phyloP scores from a whole-genome alignment of 2,113 vertebrate genomes.

The Turdus rufiventris region DNA sequence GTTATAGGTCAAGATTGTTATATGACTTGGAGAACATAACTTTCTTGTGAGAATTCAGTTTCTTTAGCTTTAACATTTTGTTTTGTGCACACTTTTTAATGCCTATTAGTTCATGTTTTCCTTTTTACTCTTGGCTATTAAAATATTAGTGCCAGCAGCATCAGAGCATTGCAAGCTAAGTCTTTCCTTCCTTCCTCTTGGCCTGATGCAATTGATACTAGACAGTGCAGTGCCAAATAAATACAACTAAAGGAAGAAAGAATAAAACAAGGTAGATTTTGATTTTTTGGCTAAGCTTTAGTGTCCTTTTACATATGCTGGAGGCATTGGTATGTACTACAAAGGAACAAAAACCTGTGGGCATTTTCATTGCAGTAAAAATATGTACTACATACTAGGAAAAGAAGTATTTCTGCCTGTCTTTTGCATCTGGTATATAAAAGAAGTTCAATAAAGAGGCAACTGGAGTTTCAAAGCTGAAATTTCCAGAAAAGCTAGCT shows the following conservation, averaged over 20 bases:
- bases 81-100: not conserved
- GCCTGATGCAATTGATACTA: not conserved
- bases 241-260: not conserved
- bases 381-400: not conserved
- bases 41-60: not conserved
- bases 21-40: not conserved
- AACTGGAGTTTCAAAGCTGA: not conserved
- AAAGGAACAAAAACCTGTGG: not conserved
- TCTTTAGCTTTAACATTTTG: not conserved
- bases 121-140: not conserved
- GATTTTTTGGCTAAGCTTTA: not conserved
- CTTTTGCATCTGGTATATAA: not conserved
- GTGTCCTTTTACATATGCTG: not conserved
- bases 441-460: not conserved
- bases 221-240: not conserved
- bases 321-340: not conserved
- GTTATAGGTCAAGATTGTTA: not conserved
- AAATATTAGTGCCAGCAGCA: not conserved
- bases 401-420: not conserved
- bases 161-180: not conserved
- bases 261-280: not conserved
- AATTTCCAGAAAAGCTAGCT: not conserved
- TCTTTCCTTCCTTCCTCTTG: slow-evolving; percentile 47
- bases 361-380: not conserved
- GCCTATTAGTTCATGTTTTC: not conserved